Evolutionary conservation across 2,797 vertebrate species (phyloP), one percentile per base, ranked within the genome.

Genomic region (Craterocephalus amniculus): DNA sequence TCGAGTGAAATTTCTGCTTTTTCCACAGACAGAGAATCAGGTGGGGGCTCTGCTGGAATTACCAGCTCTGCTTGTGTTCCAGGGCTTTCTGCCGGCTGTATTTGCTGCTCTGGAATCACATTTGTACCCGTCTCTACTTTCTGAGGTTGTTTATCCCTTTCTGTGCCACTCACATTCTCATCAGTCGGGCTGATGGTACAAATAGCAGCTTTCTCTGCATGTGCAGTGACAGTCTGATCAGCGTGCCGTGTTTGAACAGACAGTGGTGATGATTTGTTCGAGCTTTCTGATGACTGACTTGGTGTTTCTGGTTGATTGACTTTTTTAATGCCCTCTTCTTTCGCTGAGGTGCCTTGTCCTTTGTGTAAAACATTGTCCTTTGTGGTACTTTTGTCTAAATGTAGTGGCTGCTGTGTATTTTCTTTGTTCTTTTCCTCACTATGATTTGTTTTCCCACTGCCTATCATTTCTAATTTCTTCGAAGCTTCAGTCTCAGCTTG

Each of bases 21-120:
- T 90, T 88, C 86, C 89, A 81, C 67, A 24, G 77, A 71, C 38
- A 55, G 78, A 82, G 78, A 84, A 54, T 70, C 57, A 74, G 69
- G 35, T 69, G 78, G 82, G 18, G 78, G 64, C 55, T 81, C 61
- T n/a, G 57, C 73, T 61, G 52, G 38, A 63, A 13, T 68, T 40
- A 58, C 64, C 22, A 66, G 36, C 63, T 77, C 58, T n/a, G 45
- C 63, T 58, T 80, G 29, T 68, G 34, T 63, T 84, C 51, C 74
- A 58, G 57, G 31, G 27, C 58, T 78, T 80, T 84, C 70, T 73
- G 62, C 1, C 13, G 80, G 43, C 58, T 76, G 72, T 64, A 40
- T 67, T 56, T 76, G 71, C 31, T 58, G 36, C 36, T 84, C 63
- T 34, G 70, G 49, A 56, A 83, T 51, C 58, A 45, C 36, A 60